Percentiles rank a stretch among this genome's conserved stretches.
Evolutionary conservation across 2,888 invertebrate genomes (phyloP).

Genomic region (Tanytarsus gracilentus): DNA sequence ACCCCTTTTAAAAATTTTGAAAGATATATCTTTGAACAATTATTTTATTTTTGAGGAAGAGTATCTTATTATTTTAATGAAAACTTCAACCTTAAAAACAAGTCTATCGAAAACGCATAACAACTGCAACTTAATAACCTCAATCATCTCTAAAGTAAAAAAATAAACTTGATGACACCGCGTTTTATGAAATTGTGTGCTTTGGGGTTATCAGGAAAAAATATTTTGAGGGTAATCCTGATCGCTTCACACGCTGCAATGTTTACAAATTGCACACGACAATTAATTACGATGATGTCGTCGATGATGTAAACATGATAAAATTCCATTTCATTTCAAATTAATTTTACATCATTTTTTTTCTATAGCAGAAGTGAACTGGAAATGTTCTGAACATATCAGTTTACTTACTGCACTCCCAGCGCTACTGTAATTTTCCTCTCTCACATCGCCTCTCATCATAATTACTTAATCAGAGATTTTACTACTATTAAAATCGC

Average conservation of each 20-base stretch:
- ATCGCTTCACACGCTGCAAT: no score
- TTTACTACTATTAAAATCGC: neutral
- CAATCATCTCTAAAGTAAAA: no score
- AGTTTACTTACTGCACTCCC: neutral
- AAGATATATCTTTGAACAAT: no score
- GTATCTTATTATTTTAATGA: no score
- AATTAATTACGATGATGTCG: no score
- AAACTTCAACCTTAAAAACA: no score
- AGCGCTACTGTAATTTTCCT: neutral
- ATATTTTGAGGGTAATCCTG: no score
- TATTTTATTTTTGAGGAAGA: no score
- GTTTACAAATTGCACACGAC: no score
- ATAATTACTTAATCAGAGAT: slow-evolving; percentile 6
- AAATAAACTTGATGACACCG: neutral
- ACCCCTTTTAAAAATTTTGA: no score
- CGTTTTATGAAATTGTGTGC: neutral
- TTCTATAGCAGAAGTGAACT: neutral
- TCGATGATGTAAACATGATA: neutral
- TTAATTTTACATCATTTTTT: neutral
- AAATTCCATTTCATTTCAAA: neutral
- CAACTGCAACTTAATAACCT: no score
- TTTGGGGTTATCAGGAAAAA: slow-evolving; percentile 9
- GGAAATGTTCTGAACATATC: neutral
- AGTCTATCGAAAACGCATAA: no score
- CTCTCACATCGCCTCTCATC: neutral